Conservation (phyloP, 2,888 invertebrate species). For the Peribatodes rhomboidaria region DNA sequence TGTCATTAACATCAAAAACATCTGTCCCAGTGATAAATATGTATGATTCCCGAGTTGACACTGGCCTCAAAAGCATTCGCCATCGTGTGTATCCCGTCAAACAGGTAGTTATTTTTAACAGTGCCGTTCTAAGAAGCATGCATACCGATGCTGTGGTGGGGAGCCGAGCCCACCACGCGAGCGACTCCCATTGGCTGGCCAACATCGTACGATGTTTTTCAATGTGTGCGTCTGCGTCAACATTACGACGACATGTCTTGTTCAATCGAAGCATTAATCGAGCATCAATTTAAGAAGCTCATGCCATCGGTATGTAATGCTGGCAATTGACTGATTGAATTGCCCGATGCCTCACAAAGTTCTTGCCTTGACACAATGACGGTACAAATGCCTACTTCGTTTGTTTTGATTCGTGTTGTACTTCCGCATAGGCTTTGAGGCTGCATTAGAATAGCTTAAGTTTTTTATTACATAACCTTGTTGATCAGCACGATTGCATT, state of each 20-base stretch:
- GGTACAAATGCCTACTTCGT: constrained; percentile 50
- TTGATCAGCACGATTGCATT: not conserved
- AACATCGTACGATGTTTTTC: constrained; percentile 80
- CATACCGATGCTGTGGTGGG: constrained; percentile 80
- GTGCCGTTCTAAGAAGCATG: constrained; percentile 77
- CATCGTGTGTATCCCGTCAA: constrained; percentile 69
- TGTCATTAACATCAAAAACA: constrained; percentile 4
- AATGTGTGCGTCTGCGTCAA: constrained; percentile 69
- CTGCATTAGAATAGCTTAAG: not conserved
- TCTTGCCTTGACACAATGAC: constrained; percentile 72
- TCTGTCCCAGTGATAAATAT: constrained; percentile 32
- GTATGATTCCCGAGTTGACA: constrained; percentile 62
- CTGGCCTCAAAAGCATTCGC: constrained; percentile 71
- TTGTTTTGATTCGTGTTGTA: constrained; percentile 53
- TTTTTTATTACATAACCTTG: constrained; percentile 3
- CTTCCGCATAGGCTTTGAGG: constrained; percentile 27
- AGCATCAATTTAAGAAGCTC: constrained; percentile 72
- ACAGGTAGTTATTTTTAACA: constrained; percentile 84
- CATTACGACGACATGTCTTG: constrained; percentile 62
- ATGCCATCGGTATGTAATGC: constrained; percentile 48
- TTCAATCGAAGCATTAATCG: constrained; percentile 73
- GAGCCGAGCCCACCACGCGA: constrained; percentile 83
- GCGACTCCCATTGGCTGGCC: constrained; percentile 70
- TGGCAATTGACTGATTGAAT: constrained; percentile 74
- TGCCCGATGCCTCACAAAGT: constrained; percentile 79